Conservation (phyloP, 2,888 invertebrate species). For the Alsophila aescularia region DNA sequence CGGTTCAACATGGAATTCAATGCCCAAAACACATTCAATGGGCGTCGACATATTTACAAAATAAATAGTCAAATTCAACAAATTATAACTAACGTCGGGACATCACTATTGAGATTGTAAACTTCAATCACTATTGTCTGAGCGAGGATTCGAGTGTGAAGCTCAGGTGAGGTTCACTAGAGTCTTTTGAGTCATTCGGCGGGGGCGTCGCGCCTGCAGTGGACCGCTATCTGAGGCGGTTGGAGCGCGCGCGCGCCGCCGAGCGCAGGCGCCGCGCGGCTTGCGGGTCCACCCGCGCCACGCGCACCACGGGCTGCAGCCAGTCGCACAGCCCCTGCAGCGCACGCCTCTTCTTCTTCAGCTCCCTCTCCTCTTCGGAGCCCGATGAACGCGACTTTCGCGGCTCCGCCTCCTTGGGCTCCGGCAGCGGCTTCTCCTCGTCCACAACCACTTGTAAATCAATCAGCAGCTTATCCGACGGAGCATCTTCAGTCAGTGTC, state of each 20-base stretch:
- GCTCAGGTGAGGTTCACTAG: constrained; percentile 2
- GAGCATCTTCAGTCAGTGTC: constrained; percentile 33
- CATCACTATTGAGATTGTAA: constrained; percentile 32
- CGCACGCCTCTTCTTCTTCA: constrained; percentile 60
- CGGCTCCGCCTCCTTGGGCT: constrained; percentile 43
- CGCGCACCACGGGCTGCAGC: constrained; percentile 87
- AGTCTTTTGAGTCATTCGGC: not conserved
- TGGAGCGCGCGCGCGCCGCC: constrained; percentile 49
- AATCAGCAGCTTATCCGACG: constrained; percentile 45
- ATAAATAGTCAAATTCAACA: constrained; percentile 35
- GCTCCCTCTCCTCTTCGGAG: constrained; percentile 57
- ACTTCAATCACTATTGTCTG: constrained; percentile 35
- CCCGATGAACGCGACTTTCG: constrained; percentile 58
- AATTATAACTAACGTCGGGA: constrained; percentile 22
- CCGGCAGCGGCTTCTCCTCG: constrained; percentile 48
- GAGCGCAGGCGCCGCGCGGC: constrained; percentile 66
- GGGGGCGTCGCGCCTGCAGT: constrained; percentile 10
- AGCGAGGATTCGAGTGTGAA: constrained; percentile 23
- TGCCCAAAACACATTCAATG: constrained; percentile 16
- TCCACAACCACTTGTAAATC: constrained; percentile 56
- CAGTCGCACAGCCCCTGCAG: constrained; percentile 65
- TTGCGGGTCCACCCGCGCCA: constrained; percentile 85
- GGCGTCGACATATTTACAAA: constrained; percentile 29
- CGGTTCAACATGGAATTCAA: constrained; percentile 20
- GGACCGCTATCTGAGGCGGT: constrained; percentile 58